These are phyloP conservation scores for Stegodyphus dumicola DNA, from an alignment of 1,140 invertebrate genomes.

Conservation along the genomic window DNA sequence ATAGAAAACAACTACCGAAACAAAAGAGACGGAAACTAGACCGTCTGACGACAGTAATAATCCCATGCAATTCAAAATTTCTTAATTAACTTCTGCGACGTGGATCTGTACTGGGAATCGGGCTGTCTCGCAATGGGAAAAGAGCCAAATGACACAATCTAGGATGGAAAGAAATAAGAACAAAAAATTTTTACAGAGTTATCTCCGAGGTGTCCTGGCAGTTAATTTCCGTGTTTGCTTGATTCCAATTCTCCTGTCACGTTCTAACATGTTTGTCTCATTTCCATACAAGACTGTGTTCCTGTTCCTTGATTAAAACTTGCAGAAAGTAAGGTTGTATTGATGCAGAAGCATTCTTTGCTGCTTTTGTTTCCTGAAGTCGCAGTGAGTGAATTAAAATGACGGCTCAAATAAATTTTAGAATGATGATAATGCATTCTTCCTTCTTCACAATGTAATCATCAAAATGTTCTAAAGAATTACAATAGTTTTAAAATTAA, in stretches of 20 bases:
- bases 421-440: too few relatives aligned
- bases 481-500: too few relatives aligned
- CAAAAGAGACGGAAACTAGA: too few relatives aligned
- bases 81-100: neutral
- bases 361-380: too few relatives aligned
- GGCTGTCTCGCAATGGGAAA: neutral
- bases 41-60: neutral
- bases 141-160: neutral
- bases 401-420: too few relatives aligned
- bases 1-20: too few relatives aligned
- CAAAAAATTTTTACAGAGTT: neutral
- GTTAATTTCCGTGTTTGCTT: constrained; percentile 20
- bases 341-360: too few relatives aligned
- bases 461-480: too few relatives aligned
- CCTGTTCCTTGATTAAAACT: constrained; percentile 13
- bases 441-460: too few relatives aligned
- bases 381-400: too few relatives aligned
- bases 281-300: neutral
- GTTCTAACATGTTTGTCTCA: constrained; percentile 15
- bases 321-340: too few relatives aligned
- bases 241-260: constrained; percentile 6
- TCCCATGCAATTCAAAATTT: neutral
- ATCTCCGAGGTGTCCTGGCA: neutral
- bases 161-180: neutral
- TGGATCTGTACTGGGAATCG: neutral